Base-by-base conservation (phyloP, 2,113 vertebrate genomes). In the Phocoena sinus region DNA sequence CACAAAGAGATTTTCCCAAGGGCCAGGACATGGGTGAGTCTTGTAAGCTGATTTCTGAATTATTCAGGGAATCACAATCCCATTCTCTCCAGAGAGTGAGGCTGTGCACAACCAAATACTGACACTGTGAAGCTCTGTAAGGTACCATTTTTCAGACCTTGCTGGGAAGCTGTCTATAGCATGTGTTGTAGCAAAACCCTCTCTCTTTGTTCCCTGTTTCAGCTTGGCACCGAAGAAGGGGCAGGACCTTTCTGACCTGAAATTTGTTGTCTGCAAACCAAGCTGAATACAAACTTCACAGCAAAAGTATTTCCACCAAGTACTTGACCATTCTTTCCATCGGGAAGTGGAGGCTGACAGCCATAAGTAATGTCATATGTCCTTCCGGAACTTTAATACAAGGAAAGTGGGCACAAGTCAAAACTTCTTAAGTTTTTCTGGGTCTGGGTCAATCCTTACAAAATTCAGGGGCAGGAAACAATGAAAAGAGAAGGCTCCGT, bases 371-470 rank as follows among this genome's bases (percentile, higher is more conserved):
- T 36, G 70, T 28, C 96, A 89, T 21, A 18, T 12, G 17, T 91
- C 94, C 80, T 79, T 8, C 28, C 84, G 81, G 84, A 96, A 84
- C 50, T 85, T 91, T 47, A 10, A 70, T 28, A 41, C 80, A 62
- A 60, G 58, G 60, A 26, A 95, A 91, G 50, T 63, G 53, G 94
- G 79, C 79, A 81, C 8, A 50, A 89, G 47, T 68, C 93, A 94
- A 87, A 92, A 85, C 76, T 95, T 93, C 82, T 95, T 63, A 80
- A n/a, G 7, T 62, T 94, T 96, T 88, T 74, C 92, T 97, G 71
- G 92, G 92, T 95, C 94, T 79, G 71, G 87, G 94, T 97, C 94
- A 92, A 56, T 87, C 62, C 50, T 96, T 97, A 95, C 79, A 96
- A 88, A 96, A 92, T 31, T 4, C 47, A 98, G 73, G 77, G 93